Conservation (phyloP, 2,113 vertebrate genomes). For the Tichodroma muraria region DNA sequence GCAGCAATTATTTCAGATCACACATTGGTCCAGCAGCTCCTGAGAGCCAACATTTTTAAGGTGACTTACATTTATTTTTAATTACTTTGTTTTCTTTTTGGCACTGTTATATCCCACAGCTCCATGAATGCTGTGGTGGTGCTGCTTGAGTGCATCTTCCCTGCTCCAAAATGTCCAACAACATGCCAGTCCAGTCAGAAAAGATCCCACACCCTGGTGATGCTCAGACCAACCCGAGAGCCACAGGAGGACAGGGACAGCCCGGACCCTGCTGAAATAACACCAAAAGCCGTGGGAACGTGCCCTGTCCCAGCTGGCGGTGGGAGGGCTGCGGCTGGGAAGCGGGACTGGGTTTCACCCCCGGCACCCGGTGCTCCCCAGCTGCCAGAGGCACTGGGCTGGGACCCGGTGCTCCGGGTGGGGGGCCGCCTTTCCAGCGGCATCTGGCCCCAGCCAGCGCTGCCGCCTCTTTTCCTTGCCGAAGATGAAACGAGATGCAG, state of each 20-base stretch:
- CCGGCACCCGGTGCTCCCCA: background rate
- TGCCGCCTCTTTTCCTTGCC: background rate
- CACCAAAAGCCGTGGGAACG: background rate
- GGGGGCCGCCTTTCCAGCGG: background rate
- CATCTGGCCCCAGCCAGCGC: background rate
- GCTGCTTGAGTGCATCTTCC: background rate
- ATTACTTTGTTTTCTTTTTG: background rate
- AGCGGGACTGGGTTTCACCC: background rate
- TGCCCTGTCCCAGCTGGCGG: background rate
- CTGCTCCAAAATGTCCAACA: background rate
- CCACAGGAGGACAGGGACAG: background rate
- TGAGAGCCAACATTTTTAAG: background rate
- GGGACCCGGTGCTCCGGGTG: rapidly evolving
- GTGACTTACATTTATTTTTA: background rate
- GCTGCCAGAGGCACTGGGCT: background rate
- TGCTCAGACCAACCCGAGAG: background rate
- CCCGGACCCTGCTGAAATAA: background rate
- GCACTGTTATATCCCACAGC: rapidly evolving
- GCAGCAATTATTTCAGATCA: background rate
- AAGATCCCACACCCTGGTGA: rapidly evolving
- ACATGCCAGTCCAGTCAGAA: background rate
- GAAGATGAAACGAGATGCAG: constrained; percentile 28
- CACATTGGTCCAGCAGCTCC: background rate
- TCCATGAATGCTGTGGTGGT: rapidly evolving
- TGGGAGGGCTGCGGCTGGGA: background rate